Evolutionary conservation across 2,888 invertebrate species (phyloP).

Genomic region (Alentia gelatinosa): DNA sequence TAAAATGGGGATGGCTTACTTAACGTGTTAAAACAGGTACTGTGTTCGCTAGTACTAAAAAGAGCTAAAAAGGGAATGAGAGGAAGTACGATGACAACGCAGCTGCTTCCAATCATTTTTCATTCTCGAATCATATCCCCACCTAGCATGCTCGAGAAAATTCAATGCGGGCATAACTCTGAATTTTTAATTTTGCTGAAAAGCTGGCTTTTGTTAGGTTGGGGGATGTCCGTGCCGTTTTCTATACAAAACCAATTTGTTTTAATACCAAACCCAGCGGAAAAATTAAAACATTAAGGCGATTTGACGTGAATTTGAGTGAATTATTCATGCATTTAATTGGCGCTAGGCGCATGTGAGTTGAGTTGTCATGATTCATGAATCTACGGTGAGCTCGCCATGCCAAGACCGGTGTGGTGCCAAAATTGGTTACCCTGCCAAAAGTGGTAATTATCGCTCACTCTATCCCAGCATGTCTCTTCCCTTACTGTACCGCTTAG

Average conservation of each 20-base stretch:
- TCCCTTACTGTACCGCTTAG: neutral
- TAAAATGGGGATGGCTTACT: neutral
- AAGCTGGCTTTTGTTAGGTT: no score
- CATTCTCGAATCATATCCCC: no score
- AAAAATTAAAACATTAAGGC: neutral
- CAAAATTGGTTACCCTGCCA: neutral
- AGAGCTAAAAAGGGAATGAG: no score
- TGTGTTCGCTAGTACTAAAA: no score
- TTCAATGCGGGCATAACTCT: no score
- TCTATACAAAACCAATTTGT: no score
- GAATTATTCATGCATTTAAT: neutral
- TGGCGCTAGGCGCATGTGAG: neutral
- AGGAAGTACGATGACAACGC: neutral
- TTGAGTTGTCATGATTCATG: slow-evolving; percentile 7
- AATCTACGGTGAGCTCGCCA: neutral
- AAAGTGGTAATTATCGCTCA: no score
- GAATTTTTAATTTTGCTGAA: no score
- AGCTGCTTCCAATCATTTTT: neutral
- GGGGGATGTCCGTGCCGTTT: no score
- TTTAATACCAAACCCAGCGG: neutral
- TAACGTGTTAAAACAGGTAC: neutral
- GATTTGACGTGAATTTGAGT: neutral
- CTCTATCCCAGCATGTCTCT: no score
- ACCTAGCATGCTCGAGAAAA: no score
- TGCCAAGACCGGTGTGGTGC: neutral